A percentile compares a stretch with the other conserved stretches of the same genome.
Evolutionary conservation across 2,113 vertebrate genomes (phyloP).

Genomic region (Otocyon megalotis): DNA sequence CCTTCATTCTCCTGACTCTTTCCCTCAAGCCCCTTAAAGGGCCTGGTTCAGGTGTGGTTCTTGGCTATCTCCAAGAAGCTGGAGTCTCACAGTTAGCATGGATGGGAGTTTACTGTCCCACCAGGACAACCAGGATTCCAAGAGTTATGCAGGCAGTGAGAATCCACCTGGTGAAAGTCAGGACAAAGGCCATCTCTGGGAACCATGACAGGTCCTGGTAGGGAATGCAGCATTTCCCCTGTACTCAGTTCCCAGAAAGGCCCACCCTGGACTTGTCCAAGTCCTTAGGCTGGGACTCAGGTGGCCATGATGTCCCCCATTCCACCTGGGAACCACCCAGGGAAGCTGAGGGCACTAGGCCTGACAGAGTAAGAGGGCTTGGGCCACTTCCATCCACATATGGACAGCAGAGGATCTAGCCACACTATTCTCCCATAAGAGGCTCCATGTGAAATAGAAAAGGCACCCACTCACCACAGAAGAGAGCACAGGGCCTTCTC

Average conservation of each 20-base stretch:
- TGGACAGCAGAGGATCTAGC: not conserved
- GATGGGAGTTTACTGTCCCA: accelerated
- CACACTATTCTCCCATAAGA: not conserved
- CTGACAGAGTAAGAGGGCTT: not conserved
- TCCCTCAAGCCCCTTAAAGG: accelerated
- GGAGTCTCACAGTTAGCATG: not conserved
- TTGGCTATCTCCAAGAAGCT: not conserved
- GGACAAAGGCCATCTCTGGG: no score
- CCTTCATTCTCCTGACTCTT: not conserved
- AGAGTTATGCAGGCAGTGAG: not conserved
- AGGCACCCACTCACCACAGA: not conserved
- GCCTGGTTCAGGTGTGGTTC: accelerated
- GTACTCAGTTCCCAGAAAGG: not conserved
- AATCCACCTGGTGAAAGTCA: not conserved
- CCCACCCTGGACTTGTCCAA: not conserved
- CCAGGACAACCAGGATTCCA: accelerated
- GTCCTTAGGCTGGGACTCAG: not conserved
- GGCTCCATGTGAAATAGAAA: not conserved
- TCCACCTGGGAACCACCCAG: not conserved
- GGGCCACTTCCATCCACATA: not conserved
- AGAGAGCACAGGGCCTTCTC: not conserved
- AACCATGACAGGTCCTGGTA: not conserved
- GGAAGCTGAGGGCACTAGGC: not conserved
- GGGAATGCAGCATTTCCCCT: accelerated
- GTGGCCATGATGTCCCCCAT: not conserved